These are phyloP conservation scores for Callocephalon fimbriatum DNA, from an alignment of 2,113 vertebrate species.

Conservation along the genomic window DNA sequence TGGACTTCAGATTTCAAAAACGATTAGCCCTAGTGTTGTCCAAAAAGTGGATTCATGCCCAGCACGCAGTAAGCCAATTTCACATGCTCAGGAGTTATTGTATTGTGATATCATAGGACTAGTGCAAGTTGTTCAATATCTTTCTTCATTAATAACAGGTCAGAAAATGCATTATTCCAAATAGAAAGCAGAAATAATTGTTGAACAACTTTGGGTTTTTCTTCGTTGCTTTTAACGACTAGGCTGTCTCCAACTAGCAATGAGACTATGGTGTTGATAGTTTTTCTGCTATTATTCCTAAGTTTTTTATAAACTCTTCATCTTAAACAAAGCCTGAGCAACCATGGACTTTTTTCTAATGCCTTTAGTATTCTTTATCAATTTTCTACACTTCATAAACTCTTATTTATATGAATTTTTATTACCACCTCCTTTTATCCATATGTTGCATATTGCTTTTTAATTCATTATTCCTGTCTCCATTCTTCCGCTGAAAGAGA, in stretches of 20 bases:
- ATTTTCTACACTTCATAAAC: slow-evolving; percentile 52
- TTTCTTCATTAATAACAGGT: slow-evolving; percentile 7
- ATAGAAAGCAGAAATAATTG: background rate
- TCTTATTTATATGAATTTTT: slow-evolving; percentile 41
- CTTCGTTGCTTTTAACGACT: background rate
- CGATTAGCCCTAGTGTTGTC: background rate
- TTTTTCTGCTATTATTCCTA: background rate
- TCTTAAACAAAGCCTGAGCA: slow-evolving; percentile 15
- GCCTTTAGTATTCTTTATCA: slow-evolving; percentile 38
- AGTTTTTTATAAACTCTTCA: background rate
- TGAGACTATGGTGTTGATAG: background rate
- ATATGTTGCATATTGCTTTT: slow-evolving; percentile 53
- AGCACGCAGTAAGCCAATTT: background rate
- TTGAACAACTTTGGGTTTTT: background rate
- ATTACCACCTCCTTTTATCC: background rate
- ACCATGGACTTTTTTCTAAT: background rate
- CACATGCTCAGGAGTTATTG: background rate
- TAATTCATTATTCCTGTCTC: slow-evolving; percentile 45
- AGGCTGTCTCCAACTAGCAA: background rate
- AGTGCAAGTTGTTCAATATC: background rate
- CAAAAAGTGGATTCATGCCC: background rate
- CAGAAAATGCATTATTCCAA: background rate
- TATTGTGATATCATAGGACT: background rate
- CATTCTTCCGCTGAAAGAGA: background rate
- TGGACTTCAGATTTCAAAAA: background rate